Evolutionary conservation across 2,888 invertebrate genomes (phyloP).

Genomic region (Ophion ventricosus): DNA sequence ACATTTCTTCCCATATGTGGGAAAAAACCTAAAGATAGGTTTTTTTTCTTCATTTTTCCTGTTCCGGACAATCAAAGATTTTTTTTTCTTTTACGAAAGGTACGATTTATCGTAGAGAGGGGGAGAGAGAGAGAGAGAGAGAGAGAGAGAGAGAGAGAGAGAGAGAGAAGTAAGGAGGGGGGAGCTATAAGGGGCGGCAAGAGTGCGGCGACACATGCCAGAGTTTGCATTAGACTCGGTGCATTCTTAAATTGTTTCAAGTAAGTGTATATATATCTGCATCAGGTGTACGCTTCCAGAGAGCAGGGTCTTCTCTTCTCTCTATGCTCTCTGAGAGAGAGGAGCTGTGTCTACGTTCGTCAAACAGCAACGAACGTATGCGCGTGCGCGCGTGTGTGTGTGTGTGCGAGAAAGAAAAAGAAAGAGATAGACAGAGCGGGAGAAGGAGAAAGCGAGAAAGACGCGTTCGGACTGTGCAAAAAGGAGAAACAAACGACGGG

Average conservation of each 20-base stretch:
- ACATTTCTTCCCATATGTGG: too few relatives aligned
- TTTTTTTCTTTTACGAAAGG: too few relatives aligned
- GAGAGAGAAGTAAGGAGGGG: too few relatives aligned
- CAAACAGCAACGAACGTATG: constrained; percentile 28
- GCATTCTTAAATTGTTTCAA: constrained; percentile 42
- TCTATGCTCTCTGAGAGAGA: too few relatives aligned
- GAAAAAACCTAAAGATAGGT: too few relatives aligned
- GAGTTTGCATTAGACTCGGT: constrained; percentile 23
- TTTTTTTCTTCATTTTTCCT: too few relatives aligned
- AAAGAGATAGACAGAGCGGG: background rate
- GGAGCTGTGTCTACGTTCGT: background rate
- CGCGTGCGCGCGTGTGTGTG: background rate
- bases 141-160: too few relatives aligned
- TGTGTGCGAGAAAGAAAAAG: background rate
- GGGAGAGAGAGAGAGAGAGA: too few relatives aligned
- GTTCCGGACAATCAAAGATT: too few relatives aligned
- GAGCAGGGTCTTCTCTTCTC: background rate
- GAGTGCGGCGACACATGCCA: too few relatives aligned
- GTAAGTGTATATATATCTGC: background rate
- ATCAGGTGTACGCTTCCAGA: constrained; percentile 27
- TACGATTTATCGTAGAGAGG: too few relatives aligned
- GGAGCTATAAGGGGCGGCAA: too few relatives aligned
- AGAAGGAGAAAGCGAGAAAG: background rate
- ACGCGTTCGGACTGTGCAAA: constrained; percentile 6
- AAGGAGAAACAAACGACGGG: background rate